Evolutionary conservation across 2,888 invertebrate genomes (phyloP).

Genomic region (Hydrotaea diabolus): DNA sequence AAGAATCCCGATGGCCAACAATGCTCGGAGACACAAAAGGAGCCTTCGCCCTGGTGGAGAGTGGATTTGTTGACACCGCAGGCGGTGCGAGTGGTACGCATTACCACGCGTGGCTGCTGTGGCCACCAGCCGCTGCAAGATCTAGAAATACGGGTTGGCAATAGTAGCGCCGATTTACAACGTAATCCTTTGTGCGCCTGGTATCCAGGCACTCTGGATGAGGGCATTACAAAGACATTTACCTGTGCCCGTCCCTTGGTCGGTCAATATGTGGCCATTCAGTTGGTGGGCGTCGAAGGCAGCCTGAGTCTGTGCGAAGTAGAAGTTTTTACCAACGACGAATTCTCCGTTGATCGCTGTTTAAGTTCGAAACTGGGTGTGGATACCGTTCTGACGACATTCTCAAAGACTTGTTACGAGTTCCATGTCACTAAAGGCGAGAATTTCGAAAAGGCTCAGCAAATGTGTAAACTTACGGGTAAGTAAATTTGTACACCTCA

Average conservation of each 20-base stretch:
- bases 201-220: conserved; percentile 96
- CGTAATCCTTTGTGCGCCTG: conserved; percentile 95
- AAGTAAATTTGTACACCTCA: no score
- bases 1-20: conserved; percentile 91
- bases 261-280: conserved; percentile 93
- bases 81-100: conserved; percentile 91
- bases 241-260: conserved; percentile 91
- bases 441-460: conserved; percentile 90
- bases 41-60: conserved; percentile 96
- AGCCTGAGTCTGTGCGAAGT: conserved; percentile 95
- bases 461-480: conserved; percentile 87
- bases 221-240: conserved; percentile 95
- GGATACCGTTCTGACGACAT: conserved; percentile 91
- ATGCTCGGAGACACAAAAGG: conserved; percentile 94
- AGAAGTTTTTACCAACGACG: conserved; percentile 94
- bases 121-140: conserved; percentile 94
- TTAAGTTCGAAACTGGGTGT: conserved; percentile 87
- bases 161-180: conserved; percentile 92
- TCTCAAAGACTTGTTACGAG: conserved; percentile 93
- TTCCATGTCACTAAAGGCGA: conserved; percentile 91
- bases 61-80: conserved; percentile 92
- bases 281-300: conserved; percentile 94
- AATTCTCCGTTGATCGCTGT: conserved; percentile 92
- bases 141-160: conserved; percentile 94
- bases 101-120: conserved; percentile 86